Percentiles rank a stretch among this genome's conserved stretches.
Conservation (phyloP, 2,113 vertebrate species). For the Anoura caudifer region DNA sequence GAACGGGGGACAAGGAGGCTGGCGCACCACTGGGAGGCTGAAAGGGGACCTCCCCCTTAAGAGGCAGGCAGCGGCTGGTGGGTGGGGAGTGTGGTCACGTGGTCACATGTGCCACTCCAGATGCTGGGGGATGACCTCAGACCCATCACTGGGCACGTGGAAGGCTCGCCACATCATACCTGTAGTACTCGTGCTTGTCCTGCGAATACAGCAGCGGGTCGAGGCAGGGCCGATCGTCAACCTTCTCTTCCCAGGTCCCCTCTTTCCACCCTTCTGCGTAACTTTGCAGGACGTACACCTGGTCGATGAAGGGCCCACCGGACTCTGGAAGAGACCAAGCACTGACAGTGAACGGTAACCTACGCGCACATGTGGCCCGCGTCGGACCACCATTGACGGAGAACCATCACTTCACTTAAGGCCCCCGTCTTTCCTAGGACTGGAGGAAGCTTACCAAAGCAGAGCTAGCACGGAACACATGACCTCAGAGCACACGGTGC, state of each 20-base stretch:
- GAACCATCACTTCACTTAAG: accelerated
- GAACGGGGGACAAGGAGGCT: neutral
- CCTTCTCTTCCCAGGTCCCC: slow-evolving; percentile 96
- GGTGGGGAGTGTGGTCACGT: neutral
- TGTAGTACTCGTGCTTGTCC: slow-evolving; percentile 89
- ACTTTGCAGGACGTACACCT: slow-evolving; percentile 92
- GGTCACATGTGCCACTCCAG: neutral
- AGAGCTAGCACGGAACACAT: accelerated
- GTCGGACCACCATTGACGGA: accelerated
- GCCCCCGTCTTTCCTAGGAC: neutral
- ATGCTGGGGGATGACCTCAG: neutral
- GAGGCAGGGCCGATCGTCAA: slow-evolving; percentile 89
- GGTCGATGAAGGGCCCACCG: slow-evolving; percentile 95
- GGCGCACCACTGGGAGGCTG: neutral
- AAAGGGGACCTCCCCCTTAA: neutral
- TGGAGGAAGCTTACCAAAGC: accelerated
- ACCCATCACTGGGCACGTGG: neutral
- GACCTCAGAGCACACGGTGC: accelerated
- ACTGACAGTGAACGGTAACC: accelerated
- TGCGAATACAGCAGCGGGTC: slow-evolving; percentile 89
- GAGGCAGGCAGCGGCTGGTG: neutral
- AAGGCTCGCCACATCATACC: neutral
- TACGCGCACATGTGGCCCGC: accelerated
- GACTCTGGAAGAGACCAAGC: slow-evolving; percentile 84
- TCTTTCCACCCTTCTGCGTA: slow-evolving; percentile 97